Percentiles rank a stretch among this genome's conserved stretches.
These are phyloP conservation scores for Aphaenogaster rudis DNA, from an alignment of 1,140 invertebrate genomes.

Conservation along the genomic window DNA sequence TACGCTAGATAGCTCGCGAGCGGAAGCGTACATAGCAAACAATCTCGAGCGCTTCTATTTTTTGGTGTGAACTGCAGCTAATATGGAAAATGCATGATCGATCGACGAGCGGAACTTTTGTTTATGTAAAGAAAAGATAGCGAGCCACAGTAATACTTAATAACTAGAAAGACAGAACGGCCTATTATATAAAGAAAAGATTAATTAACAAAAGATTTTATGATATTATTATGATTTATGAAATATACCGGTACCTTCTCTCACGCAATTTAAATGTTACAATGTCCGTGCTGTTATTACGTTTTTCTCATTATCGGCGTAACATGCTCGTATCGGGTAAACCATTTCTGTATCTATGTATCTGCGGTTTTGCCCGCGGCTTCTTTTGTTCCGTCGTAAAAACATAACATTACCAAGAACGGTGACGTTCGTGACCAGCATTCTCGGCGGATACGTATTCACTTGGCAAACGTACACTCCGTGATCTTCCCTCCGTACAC, in stretches of 20 bases:
- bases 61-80: not conserved
- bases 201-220: slow-evolving; percentile 8
- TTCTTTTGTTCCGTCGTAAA: slow-evolving; percentile 39
- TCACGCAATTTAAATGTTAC: not conserved
- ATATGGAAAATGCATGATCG: slow-evolving; percentile 46
- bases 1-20: slow-evolving; percentile 14
- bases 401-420: slow-evolving; percentile 81
- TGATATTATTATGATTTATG: not conserved
- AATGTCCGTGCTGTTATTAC: not conserved
- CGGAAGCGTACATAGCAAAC: not conserved
- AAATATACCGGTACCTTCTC: not conserved
- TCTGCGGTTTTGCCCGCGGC: not conserved
- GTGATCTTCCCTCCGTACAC: slow-evolving; percentile 90
- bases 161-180: not conserved
- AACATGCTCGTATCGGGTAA: not conserved
- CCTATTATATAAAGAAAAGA: not conserved
- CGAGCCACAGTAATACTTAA: not conserved
- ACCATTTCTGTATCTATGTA: not conserved
- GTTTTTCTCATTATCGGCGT: slow-evolving; percentile 17
- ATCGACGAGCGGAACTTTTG: slow-evolving; percentile 3
- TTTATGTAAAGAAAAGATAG: not conserved
- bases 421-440: slow-evolving; percentile 84
- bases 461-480: slow-evolving; percentile 95
- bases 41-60: not conserved
- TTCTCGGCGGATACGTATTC: slow-evolving; percentile 92